phyloP scores from a whole-genome alignment of 1,140 invertebrate genomes.

The Ladona fulva region DNA sequence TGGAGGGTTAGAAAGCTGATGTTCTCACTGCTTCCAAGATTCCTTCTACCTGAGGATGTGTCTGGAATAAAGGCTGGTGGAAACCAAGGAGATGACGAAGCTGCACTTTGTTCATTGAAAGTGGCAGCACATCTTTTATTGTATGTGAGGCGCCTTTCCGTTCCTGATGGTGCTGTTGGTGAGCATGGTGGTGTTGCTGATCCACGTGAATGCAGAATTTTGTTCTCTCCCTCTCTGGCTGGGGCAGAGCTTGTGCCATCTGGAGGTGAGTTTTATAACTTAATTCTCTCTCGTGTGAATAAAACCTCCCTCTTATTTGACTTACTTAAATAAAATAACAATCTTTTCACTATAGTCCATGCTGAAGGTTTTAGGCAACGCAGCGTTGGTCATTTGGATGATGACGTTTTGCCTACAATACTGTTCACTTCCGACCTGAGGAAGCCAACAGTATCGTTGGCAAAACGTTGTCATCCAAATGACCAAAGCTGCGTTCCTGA shows the following conservation, averaged over 20 bases:
- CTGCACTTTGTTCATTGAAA: background rate
- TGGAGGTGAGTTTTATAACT: background rate
- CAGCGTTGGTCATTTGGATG: no score
- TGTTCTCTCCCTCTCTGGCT: background rate
- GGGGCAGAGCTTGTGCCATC: constrained; percentile 1
- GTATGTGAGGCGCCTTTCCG: background rate
- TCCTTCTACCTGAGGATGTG: background rate
- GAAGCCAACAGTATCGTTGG: no score
- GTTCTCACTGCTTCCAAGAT: background rate
- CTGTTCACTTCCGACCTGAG: no score
- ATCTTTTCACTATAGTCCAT: no score
- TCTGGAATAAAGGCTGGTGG: background rate
- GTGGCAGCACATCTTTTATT: background rate
- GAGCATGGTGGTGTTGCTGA: background rate
- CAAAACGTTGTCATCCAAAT: no score
- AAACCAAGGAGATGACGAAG: background rate
- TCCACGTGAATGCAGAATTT: background rate
- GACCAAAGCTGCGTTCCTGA: no score
- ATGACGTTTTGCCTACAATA: no score
- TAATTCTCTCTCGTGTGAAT: no score
- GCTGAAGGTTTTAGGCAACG: no score
- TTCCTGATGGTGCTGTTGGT: background rate
- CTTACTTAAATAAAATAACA: no score
- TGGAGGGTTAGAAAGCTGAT: background rate
- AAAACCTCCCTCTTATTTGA: no score